These are phyloP conservation scores for Halocaridina rubra DNA, from an alignment of 2,888 invertebrate species.

Conservation along the genomic window DNA sequence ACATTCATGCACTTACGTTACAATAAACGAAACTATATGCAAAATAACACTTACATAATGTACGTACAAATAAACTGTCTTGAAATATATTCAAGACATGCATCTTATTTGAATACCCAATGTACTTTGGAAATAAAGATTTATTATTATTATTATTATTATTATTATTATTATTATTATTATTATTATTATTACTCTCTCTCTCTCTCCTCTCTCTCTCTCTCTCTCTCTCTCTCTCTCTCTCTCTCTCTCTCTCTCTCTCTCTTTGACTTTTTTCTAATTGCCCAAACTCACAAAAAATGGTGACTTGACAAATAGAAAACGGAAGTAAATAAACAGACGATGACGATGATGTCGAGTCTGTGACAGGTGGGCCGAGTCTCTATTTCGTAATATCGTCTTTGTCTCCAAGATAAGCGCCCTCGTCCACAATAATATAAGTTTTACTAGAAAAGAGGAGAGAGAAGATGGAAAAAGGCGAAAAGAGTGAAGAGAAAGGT, in stretches of 20 bases:
- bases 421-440: neutral
- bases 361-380: neutral
- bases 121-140: too few species aligned
- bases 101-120: too few species aligned
- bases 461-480: neutral
- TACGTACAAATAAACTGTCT: too few species aligned
- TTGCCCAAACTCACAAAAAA: neutral
- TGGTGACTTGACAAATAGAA: slow-evolving; percentile 5
- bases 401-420: neutral
- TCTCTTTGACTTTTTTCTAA: neutral
- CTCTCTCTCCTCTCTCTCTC: neutral
- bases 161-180: neutral
- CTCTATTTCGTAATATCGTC: neutral
- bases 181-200: neutral
- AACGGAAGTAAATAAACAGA: slow-evolving; percentile 31
- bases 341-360: neutral
- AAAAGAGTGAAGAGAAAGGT: neutral
- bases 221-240: neutral
- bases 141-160: too few species aligned
- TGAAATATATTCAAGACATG: too few species aligned
- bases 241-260: slow-evolving; percentile 25
- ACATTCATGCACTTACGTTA: too few species aligned
- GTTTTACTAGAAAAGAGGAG: neutral
- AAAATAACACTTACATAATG: too few species aligned
- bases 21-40: too few species aligned